Conservation (phyloP, 2,888 invertebrate species). For the Lithosia quadra region DNA sequence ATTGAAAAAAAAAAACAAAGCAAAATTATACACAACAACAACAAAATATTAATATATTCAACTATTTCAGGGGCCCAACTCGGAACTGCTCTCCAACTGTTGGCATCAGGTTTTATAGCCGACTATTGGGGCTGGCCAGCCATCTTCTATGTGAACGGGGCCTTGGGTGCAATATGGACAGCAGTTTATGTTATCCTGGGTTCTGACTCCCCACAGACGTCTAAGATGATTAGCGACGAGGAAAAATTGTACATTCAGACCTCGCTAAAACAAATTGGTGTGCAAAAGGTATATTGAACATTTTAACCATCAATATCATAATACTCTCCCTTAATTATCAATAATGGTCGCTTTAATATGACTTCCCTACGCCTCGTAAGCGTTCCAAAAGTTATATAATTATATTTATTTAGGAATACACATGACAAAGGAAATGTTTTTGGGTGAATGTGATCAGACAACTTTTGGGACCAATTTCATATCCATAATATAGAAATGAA, state of each 20-base stretch:
- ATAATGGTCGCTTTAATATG: too few species aligned
- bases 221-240: slow-evolving; percentile 86
- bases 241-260: slow-evolving; percentile 90
- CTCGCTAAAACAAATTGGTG: slow-evolving; percentile 70
- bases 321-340: too few species aligned
- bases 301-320: too few species aligned
- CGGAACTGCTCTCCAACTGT: slow-evolving; percentile 87
- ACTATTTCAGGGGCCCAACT: slow-evolving; percentile 79
- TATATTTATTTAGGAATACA: too few species aligned
- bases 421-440: too few species aligned
- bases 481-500: too few species aligned
- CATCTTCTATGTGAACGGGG: slow-evolving; percentile 89
- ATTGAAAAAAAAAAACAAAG: too few species aligned
- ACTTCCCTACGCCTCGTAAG: too few species aligned
- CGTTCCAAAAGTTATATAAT: too few species aligned
- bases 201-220: slow-evolving; percentile 88
- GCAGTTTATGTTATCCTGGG: slow-evolving; percentile 87
- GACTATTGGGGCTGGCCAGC: slow-evolving; percentile 88
- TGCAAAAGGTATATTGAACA: slow-evolving; percentile 58
- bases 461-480: too few species aligned
- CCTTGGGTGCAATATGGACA: slow-evolving; percentile 84
- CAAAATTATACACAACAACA: too few species aligned
- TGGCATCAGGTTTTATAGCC: slow-evolving; percentile 78
- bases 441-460: too few species aligned
- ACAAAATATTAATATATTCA: not conserved